phyloP scores from a whole-genome alignment of 2,113 vertebrate genomes.

The Danionella cerebrum region DNA sequence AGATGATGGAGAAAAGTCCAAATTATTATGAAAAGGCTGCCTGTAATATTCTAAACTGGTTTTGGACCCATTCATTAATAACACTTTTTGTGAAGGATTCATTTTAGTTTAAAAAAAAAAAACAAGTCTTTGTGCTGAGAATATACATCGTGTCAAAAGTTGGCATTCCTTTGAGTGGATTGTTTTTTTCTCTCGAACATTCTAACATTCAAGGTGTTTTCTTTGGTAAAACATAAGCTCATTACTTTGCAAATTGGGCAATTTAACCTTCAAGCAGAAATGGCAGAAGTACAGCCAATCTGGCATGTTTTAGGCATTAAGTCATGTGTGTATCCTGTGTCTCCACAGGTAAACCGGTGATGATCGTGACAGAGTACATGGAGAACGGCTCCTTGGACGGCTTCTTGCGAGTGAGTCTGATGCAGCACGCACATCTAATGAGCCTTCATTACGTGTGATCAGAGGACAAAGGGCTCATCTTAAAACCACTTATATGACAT shows the following conservation, averaged over 20 bases:
- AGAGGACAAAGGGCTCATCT: constrained; percentile 23
- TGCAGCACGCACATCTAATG: constrained; percentile 26
- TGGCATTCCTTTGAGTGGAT: not conserved
- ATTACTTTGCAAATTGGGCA: constrained; percentile 2
- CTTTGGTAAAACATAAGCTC: constrained; percentile 13
- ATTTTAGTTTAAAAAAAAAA: not conserved
- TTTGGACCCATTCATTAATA: not conserved
- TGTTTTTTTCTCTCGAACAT: not conserved
- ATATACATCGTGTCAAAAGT: not conserved
- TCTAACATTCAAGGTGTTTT: not conserved
- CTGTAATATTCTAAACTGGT: not conserved
- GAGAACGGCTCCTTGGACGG: constrained; percentile 85
- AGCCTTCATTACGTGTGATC: constrained; percentile 31
- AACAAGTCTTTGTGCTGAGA: not conserved
- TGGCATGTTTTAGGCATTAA: not conserved
- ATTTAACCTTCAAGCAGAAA: not conserved
- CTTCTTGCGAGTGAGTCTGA: constrained; percentile 75
- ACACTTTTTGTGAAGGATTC: not conserved
- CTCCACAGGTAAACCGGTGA: constrained; percentile 77
- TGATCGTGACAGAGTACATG: constrained; percentile 88
- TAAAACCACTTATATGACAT: constrained; percentile 29
- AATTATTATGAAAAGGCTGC: not conserved
- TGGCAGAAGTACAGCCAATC: not conserved
- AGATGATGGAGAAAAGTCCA: not conserved
- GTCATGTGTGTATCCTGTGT: constrained; percentile 24